phyloP scores from a whole-genome alignment of 1,140 invertebrate species.

The Lordiphosa stackelbergi region DNA sequence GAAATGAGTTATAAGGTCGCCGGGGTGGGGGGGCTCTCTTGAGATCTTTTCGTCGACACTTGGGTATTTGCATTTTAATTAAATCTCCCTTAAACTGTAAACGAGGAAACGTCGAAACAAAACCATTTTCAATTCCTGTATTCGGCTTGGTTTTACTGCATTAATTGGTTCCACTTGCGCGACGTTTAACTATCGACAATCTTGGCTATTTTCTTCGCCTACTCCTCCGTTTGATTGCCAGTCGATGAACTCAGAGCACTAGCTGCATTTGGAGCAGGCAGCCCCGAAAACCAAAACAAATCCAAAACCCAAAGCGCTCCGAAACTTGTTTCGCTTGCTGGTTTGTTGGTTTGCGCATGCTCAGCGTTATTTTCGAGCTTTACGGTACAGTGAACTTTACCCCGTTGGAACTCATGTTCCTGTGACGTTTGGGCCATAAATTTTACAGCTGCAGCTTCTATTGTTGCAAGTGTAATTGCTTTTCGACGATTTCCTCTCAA shows the following conservation, averaged over 20 bases:
- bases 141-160: constrained; percentile 31
- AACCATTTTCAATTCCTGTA: constrained; percentile 29
- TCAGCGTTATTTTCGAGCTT: constrained; percentile 62
- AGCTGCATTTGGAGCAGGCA: constrained; percentile 42
- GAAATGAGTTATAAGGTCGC: constrained; percentile 27
- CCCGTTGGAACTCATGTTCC: constrained; percentile 55
- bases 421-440: constrained; percentile 68
- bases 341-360: constrained; percentile 53
- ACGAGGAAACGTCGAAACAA: constrained; percentile 27
- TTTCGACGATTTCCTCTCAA: constrained; percentile 37
- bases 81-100: neutral
- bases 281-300: constrained; percentile 26
- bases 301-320: constrained; percentile 48
- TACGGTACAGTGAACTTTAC: constrained; percentile 69
- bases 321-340: constrained; percentile 64
- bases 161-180: constrained; percentile 72
- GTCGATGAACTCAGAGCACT: constrained; percentile 44
- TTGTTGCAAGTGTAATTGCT: constrained; percentile 71
- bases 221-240: constrained; percentile 29
- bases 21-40: constrained; percentile 7
- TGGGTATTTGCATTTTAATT: too few species aligned
- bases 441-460: constrained; percentile 63
- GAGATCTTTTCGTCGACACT: too few species aligned
- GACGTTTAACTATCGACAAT: constrained; percentile 60
- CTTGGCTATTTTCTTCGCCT: constrained; percentile 33